Evolutionary conservation across 1,140 invertebrate species (phyloP).

Genomic region (Heliothis virescens): DNA sequence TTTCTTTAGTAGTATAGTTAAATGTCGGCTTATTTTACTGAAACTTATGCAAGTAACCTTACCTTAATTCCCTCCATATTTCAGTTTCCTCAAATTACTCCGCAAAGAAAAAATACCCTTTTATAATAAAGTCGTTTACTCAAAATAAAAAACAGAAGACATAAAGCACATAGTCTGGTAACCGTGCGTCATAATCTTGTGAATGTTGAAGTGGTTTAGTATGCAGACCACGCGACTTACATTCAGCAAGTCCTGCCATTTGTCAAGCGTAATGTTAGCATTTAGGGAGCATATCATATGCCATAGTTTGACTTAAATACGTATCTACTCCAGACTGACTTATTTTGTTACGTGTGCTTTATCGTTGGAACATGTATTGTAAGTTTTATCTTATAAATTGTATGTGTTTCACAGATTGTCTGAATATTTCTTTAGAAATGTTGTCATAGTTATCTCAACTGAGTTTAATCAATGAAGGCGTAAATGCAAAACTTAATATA

Average conservation of each 20-base stretch:
- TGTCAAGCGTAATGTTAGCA: constrained; percentile 24
- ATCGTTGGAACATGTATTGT: not conserved
- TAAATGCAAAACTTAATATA: too few relatives aligned
- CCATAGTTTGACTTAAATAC: constrained; percentile 26
- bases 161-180: not conserved
- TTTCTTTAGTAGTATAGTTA: too few relatives aligned
- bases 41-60: too few relatives aligned
- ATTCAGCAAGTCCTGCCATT: constrained; percentile 29
- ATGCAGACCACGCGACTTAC: constrained; percentile 15
- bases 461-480: too few relatives aligned
- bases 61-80: too few relatives aligned
- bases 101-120: too few relatives aligned
- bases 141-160: not conserved
- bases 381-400: not conserved
- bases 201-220: not conserved
- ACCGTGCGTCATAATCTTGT: constrained; percentile 19
- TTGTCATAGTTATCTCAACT: too few relatives aligned
- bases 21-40: too few relatives aligned
- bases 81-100: too few relatives aligned
- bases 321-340: not conserved
- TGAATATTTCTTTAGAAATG: too few relatives aligned
- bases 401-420: too few relatives aligned
- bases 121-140: too few relatives aligned
- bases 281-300: constrained; percentile 23
- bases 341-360: not conserved